A percentile compares a stretch with the other conserved stretches of the same genome.
Evolutionary conservation across 2,113 vertebrate species (phyloP).

Genomic region (Carassius carassius): DNA sequence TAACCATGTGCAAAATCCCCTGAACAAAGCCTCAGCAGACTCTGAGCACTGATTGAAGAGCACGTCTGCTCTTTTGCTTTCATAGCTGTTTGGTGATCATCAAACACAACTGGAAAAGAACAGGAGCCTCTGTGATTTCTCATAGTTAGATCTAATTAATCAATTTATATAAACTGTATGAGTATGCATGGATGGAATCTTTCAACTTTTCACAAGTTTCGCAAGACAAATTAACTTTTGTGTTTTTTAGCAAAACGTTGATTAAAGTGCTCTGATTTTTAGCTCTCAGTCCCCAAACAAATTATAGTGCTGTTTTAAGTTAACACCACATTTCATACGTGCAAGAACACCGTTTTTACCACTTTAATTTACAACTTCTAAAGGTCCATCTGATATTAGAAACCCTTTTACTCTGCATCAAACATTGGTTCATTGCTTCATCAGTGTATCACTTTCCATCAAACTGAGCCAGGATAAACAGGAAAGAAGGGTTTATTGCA

Average conservation of each 20-base stretch:
- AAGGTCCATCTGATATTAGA: conserved; percentile 1
- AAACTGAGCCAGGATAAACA: conserved; percentile 67
- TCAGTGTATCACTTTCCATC: conserved; percentile 56
- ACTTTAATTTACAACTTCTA: conserved; percentile 35
- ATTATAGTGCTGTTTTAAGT: conserved; percentile 4
- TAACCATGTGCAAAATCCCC: conserved; percentile 7
- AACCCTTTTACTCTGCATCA: conserved; percentile 5
- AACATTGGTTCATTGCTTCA: conserved; percentile 11
- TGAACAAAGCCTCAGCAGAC: conserved; percentile 20
- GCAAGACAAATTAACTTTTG: not conserved
- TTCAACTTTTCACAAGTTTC: conserved; percentile 29
- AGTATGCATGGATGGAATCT: conserved; percentile 12
- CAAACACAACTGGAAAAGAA: not conserved
- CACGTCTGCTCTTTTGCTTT: conserved; percentile 3
- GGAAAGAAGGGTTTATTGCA: conserved; percentile 64
- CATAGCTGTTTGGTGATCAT: conserved; percentile 8
- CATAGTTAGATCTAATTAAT: conserved; percentile 12
- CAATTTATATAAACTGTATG: not conserved
- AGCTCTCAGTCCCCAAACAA: not conserved
- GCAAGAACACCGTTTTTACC: conserved; percentile 1
- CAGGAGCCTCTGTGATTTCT: conserved; percentile 20
- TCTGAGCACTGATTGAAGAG: not conserved
- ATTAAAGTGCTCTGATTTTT: conserved; percentile 7
- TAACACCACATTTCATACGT: not conserved
- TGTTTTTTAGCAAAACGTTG: not conserved